Evolutionary conservation across 2,797 vertebrate species (phyloP).

Genomic region (Gouania willdenowi): DNA sequence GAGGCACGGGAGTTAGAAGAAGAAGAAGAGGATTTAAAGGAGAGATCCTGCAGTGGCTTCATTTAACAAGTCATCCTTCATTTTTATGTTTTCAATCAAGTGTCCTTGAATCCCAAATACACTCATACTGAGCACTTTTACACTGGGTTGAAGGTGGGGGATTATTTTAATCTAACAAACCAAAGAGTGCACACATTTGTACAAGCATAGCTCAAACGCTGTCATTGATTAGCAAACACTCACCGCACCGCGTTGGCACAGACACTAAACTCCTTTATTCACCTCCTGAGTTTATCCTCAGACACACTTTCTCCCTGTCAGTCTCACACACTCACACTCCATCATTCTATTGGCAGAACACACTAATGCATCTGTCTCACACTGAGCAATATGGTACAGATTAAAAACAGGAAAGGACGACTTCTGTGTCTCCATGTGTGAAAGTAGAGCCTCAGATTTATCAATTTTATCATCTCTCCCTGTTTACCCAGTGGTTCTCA

Average conservation of each 20-base stretch:
- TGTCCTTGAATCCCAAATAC: slow-evolving; percentile 68
- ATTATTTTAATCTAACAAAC: slow-evolving; percentile 29
- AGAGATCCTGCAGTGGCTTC: slow-evolving; percentile 65
- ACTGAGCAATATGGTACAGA: slow-evolving; percentile 31
- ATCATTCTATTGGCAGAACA: slow-evolving; percentile 31
- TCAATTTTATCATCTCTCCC: too few species aligned
- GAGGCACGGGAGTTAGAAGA: slow-evolving; percentile 12
- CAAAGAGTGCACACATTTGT: slow-evolving; percentile 24
- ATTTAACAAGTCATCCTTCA: slow-evolving; percentile 71
- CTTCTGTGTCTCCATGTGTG: too few species aligned
- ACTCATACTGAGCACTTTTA: slow-evolving; percentile 42
- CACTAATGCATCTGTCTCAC: slow-evolving; percentile 43
- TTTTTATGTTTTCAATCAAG: slow-evolving; percentile 72
- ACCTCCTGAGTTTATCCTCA: background rate
- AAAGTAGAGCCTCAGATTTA: too few species aligned
- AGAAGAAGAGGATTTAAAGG: slow-evolving; percentile 41
- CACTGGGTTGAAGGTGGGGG: slow-evolving; percentile 28
- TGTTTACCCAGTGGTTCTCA: too few species aligned
- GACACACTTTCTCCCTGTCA: slow-evolving; percentile 7
- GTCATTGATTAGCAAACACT: slow-evolving; percentile 22
- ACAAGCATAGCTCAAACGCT: slow-evolving; percentile 14
- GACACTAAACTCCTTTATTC: slow-evolving; percentile 15
- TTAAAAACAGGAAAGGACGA: slow-evolving; percentile 26
- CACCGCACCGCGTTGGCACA: slow-evolving; percentile 23
- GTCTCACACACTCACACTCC: background rate